Evolutionary conservation across 2,888 invertebrate genomes (phyloP), one percentile per base, ranked within the genome.

Genomic region (Melinaea menophilus): DNA sequence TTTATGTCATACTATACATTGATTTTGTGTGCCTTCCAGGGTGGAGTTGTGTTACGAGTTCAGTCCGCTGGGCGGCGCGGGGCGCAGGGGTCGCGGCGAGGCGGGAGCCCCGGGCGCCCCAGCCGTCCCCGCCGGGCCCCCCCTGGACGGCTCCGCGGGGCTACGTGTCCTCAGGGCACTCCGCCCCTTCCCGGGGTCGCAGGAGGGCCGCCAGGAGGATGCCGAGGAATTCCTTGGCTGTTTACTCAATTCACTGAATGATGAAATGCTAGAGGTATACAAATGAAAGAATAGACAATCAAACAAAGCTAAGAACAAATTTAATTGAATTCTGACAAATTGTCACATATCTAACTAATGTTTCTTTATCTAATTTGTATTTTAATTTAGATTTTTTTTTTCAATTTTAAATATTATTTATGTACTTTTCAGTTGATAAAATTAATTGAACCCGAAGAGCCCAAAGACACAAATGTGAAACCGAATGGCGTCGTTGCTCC

Each of bases 211-310:
- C 31, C 99, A 99, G 84, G 98, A 99, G 81, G 99, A 99, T 87
- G 99, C 99, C 0, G 99, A 99, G 84, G 99, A 99, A 82, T 98
- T 99, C 87, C 92, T 99, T 2, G 96, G 97, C 5, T 97, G 96
- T 81, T 92, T 99, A 68, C 92, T 99, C 34, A 99, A 98, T 87
- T 96, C 96, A 35, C 93, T 99, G 62, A 98, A 98, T 79, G 99
- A 99, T 84, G 99, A 99, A 91, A 98, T 99, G 97, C 92, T 97
- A 2, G 97, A 97, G 92, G 95, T 96, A 76, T 79, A 83, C 58
- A 55, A 45, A 7, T 34, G 55, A 35, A 22, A n/a, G 34, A 4
- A 61, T 55, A 47, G 61, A 65, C 63, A 55, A 56, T 46, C n/a
- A n/a, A 46, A 46, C 11, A n/a, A n/a, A 3, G 46, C 46, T 4